Percentiles rank a stretch among this genome's conserved stretches.
Evolutionary conservation across 2,888 invertebrate genomes (phyloP).

Genomic region (Agriopis aurantiaria): DNA sequence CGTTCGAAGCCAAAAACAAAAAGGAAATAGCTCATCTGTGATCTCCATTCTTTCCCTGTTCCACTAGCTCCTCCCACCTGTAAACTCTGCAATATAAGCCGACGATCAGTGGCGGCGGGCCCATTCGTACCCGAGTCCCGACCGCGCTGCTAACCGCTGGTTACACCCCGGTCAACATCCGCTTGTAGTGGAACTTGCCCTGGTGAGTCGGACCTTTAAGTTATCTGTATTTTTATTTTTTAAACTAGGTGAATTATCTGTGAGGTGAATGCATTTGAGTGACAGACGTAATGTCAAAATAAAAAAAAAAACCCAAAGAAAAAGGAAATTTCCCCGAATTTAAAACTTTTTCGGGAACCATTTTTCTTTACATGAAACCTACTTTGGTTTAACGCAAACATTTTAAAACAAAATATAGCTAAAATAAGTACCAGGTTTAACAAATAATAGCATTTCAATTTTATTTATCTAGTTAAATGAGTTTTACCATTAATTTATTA

Average conservation of each 20-base stretch:
- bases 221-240: not conserved
- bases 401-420: too few species aligned
- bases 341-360: too few species aligned
- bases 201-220: constrained; percentile 7
- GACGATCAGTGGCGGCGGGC: constrained; percentile 12
- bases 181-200: constrained; percentile 14
- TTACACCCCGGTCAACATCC: constrained; percentile 10
- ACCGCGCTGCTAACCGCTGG: constrained; percentile 19
- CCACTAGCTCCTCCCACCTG: constrained; percentile 37
- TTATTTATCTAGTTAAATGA: too few species aligned
- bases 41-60: constrained; percentile 18
- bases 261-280: not conserved
- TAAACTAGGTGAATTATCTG: not conserved
- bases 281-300: not conserved
- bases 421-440: too few species aligned
- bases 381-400: too few species aligned
- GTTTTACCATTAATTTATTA: too few species aligned
- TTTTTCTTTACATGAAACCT: too few species aligned
- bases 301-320: not conserved
- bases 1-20: too few species aligned
- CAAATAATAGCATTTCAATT: too few species aligned
- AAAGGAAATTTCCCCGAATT: not conserved
- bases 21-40: not conserved
- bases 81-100: constrained; percentile 30
- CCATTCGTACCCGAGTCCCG: constrained; percentile 22